Evolutionary conservation across 2,113 vertebrate genomes (phyloP).

Genomic region (Grantiella picta): DNA sequence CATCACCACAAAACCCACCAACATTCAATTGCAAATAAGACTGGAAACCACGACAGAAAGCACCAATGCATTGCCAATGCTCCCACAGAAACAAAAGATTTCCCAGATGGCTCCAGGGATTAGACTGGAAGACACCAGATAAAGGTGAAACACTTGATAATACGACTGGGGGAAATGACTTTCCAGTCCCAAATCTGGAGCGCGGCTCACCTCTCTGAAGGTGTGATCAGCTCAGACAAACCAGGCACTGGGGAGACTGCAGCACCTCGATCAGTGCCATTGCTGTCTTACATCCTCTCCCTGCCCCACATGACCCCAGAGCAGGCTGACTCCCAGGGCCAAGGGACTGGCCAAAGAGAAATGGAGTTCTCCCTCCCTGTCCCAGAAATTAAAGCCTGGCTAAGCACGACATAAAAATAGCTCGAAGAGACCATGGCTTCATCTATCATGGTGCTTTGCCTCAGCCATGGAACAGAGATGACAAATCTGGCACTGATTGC

Average conservation of each 20-base stretch:
- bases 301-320: not conserved
- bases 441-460: fast-evolving
- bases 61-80: not conserved
- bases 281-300: not conserved
- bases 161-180: not conserved
- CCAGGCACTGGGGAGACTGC: fast-evolving
- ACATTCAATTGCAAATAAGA: too few species aligned
- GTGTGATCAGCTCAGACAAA: not conserved
- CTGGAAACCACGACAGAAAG: not conserved
- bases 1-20: not conserved
- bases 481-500: not conserved
- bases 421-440: not conserved
- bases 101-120: not conserved
- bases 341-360: not conserved
- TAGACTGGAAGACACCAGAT: not conserved
- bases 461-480: not conserved
- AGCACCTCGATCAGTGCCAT: fast-evolving
- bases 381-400: not conserved
- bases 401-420: not conserved
- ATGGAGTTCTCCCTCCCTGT: not conserved
- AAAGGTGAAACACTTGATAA: not conserved
- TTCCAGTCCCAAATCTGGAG: not conserved
- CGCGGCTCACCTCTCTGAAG: not conserved
- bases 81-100: not conserved
- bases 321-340: not conserved